These are phyloP conservation scores for Hermaeophaga mercurialis DNA, from an alignment of 2,888 invertebrate species.

Conservation along the genomic window DNA sequence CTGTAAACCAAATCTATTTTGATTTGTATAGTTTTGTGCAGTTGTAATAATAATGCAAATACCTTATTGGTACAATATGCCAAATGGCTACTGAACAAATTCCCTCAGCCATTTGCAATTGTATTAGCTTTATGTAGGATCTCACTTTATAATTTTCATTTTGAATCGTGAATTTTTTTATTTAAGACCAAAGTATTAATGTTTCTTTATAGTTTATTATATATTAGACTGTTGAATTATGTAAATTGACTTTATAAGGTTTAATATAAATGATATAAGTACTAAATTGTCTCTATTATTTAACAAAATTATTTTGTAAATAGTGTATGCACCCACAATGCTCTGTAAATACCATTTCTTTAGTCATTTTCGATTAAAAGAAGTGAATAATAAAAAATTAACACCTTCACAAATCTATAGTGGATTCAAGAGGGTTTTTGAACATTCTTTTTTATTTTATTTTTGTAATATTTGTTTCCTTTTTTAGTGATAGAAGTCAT, in stretches of 20 bases:
- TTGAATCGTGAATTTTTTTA: neutral
- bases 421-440: conserved; percentile 34
- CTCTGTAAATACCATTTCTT: conserved; percentile 16
- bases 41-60: too few relatives aligned
- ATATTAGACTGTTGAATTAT: conserved; percentile 15
- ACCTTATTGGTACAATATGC: too few relatives aligned
- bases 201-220: conserved; percentile 14
- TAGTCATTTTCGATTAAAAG: conserved; percentile 18
- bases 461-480: conserved; percentile 30
- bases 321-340: conserved; percentile 8
- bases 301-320: too few relatives aligned
- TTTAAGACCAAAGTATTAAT: conserved; percentile 21
- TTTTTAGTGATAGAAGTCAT: conserved; percentile 36
- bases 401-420: conserved; percentile 17
- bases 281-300: conserved; percentile 8
- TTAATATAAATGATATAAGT: conserved; percentile 21
- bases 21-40: too few relatives aligned
- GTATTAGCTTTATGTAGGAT: neutral
- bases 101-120: neutral
- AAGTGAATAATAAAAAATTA: conserved; percentile 17
- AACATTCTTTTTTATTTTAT: conserved; percentile 26
- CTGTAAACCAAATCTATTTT: too few relatives aligned
- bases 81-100: too few relatives aligned
- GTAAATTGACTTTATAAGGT: conserved; percentile 23
- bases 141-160: neutral